Evolutionary conservation across 1,140 invertebrate species (phyloP), one percentile per base, ranked within the genome.

Genomic region (Pseudoatta argentina): DNA sequence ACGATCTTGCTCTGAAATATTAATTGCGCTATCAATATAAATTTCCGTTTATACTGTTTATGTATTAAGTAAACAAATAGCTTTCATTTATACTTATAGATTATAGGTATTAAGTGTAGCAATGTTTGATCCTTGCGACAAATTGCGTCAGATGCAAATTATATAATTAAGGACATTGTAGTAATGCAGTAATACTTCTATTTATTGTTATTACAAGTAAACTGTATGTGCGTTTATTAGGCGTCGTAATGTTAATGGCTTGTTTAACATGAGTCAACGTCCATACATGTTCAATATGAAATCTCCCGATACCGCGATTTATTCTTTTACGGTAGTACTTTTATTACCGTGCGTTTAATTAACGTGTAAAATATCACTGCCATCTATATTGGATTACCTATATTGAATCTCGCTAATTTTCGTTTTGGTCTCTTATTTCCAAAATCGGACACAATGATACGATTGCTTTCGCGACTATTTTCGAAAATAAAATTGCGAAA

Each of bases 341-440:
- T 78, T 66, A 48, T 66, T 64, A 4, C 18, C 6, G 8, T 14
- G 4, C 34, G 1, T 61, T 76, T 39, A 76, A 76, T 59, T 76
- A 59, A 76, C 12, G 7, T 24, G 7, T 61, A n/a, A 76, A 59
- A 76, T 59, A 24, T 76, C 73, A 24, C 18, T 59, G n/a, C 7
- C 6, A 10, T 30, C 16, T 12, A 16, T 34, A n/a, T 73, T 16
- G 10, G 14, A 6, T 48, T 69, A 2, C 6, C 18, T 34, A 27
- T 8, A 34, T 59, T 14, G 21, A 27, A 61, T 18, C n/a, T 21
- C 3, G 8, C 24, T n/a, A 34, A 57, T 14, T 69, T 48, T 24
- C 14, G 30, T 72, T 55, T 12, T 18, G 51, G 2, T 55, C 16
- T 21, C 30, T 57, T 16, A 3, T 75, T 75, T 2, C 27, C 4